Conservation (phyloP, 2,113 vertebrate genomes). For the Dasypus novemcinctus region DNA sequence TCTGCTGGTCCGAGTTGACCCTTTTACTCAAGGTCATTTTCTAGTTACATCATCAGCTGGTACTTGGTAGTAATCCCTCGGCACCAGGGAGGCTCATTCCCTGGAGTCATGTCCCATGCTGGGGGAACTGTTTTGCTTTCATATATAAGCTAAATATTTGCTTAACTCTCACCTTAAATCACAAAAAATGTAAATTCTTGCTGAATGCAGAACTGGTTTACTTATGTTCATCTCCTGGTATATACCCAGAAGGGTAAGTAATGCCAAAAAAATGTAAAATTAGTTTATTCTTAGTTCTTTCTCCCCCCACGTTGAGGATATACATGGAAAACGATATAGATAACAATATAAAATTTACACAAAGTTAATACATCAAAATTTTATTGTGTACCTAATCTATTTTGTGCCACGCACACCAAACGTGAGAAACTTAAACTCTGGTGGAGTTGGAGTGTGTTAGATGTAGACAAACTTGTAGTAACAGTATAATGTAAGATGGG, state of each 20-base stretch:
- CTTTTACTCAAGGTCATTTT: too few species aligned
- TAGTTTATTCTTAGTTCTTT: neutral
- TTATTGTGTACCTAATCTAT: neutral
- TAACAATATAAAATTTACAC: neutral
- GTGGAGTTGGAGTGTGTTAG: neutral
- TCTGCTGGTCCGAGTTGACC: too few species aligned
- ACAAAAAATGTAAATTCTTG: conserved; percentile 25
- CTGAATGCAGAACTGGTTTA: neutral
- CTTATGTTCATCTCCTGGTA: neutral
- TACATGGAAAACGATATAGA: neutral
- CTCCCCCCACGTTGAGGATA: neutral
- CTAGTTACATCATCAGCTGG: too few species aligned
- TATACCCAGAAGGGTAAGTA: neutral
- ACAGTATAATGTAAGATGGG: neutral
- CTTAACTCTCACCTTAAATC: neutral
- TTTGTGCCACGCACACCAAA: neutral
- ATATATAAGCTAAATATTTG: conserved; percentile 35
- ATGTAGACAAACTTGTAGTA: neutral
- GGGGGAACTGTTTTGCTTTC: too few species aligned
- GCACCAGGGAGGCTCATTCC: too few species aligned
- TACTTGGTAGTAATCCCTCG: too few species aligned
- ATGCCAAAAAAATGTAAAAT: neutral
- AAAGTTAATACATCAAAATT: neutral
- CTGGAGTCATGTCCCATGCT: too few species aligned
- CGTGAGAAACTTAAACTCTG: neutral